Base-by-base conservation (phyloP, 2,113 vertebrate genomes). In the Macquaria australasica region DNA sequence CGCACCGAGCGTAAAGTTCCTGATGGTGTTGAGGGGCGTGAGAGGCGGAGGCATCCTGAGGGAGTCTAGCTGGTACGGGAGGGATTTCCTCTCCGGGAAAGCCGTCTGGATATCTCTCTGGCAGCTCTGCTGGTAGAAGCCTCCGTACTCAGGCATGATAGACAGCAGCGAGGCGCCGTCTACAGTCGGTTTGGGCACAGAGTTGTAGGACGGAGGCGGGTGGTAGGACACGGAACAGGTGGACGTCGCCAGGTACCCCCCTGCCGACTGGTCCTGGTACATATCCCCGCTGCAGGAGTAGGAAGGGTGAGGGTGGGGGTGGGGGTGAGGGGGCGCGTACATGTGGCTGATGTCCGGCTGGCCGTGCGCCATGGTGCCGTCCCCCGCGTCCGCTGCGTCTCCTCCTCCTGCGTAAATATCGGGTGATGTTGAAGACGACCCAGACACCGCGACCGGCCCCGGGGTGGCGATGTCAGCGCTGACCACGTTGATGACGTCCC, bases 1-100 rank as follows among this genome's bases (percentile, higher is more conserved):
- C 8, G 96, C 96, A n/a, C 83, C 86, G 11, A 97, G 93, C 23
- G 96, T 98, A 91, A 98, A 98, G 94, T 98, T 98, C 79, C 97
- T 95, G 90, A 98, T 98, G 86, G 97, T 98, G 93, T 97, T 98
- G 39, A 99, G 97, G 0, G 98, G 98, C 10, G 98, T 98, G 83
- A 98, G 97, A 3, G 97, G 97, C 14, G 97, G 98, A 0, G 97
- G 96, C 41, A 96, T 96, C 68, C 97, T 82, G 34, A 97, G 93
- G 1, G 97, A 94, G 81, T 98, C 98, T 92, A 98, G 91, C 0
- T 96, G 95, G 85, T 97, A 98, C 45, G 97, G 92, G 63, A 98
- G 97, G 2, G 97, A 95, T 67, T 98, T 99, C 83, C 97, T 94
- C 51, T 98, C 97, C 31, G 96, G 95, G 81, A 94, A 95, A 20